These are phyloP conservation scores for Dastarcus helophoroides DNA, from an alignment of 2,888 invertebrate species.

Conservation along the genomic window DNA sequence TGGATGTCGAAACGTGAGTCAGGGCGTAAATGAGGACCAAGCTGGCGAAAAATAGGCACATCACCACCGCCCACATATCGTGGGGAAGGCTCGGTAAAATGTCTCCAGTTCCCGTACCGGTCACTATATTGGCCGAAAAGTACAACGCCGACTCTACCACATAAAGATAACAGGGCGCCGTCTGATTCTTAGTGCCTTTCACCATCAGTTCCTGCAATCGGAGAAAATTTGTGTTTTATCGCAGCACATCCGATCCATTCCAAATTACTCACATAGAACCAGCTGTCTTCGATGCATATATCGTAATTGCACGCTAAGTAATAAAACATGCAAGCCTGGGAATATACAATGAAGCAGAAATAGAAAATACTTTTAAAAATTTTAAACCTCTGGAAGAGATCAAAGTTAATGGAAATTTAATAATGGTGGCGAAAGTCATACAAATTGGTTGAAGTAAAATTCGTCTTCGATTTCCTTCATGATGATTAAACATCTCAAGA, in stretches of 20 bases:
- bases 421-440: not conserved
- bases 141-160: slow-evolving; percentile 38
- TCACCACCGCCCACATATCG: slow-evolving; percentile 4
- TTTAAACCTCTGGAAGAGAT: slow-evolving; percentile 6
- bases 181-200: slow-evolving; percentile 10
- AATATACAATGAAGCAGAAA: slow-evolving; percentile 39
- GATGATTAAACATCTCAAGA: not conserved
- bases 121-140: slow-evolving; percentile 37
- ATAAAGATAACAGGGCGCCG: slow-evolving; percentile 15
- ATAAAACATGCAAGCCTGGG: slow-evolving; percentile 40
- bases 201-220: slow-evolving; percentile 9
- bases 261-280: slow-evolving; percentile 31
- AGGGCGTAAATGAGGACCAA: slow-evolving; percentile 1
- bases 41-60: not conserved
- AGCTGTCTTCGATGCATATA: slow-evolving; percentile 40
- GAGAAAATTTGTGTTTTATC: not conserved
- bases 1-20: no score
- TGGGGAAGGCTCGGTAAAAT: slow-evolving; percentile 20
- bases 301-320: slow-evolving; percentile 43
- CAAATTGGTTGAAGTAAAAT: not conserved
- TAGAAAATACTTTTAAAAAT: slow-evolving; percentile 40
- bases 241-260: slow-evolving; percentile 1
- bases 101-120: slow-evolving; percentile 42
- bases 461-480: slow-evolving; percentile 2
- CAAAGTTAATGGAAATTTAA: not conserved